phyloP scores from a whole-genome alignment of 1,140 invertebrate genomes.

The Heliconius nattereri region DNA sequence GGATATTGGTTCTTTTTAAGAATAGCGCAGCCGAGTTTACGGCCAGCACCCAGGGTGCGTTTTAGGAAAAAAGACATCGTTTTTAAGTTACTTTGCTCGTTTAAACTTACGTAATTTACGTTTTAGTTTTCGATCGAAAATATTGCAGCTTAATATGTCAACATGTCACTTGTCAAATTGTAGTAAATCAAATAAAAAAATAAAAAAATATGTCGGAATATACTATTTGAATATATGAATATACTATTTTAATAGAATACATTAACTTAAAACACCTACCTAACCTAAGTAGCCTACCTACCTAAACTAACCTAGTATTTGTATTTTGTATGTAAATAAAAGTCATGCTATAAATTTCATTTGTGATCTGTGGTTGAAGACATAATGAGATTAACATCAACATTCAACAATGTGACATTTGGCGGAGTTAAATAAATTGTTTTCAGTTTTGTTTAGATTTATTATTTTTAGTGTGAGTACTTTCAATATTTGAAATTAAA shows the following conservation, averaged over 20 bases:
- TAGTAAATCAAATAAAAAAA: no score
- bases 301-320: no score
- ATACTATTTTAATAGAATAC: no score
- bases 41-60: slow-evolving; percentile 58
- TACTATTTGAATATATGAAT: no score
- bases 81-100: slow-evolving; percentile 37
- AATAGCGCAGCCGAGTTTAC: slow-evolving; percentile 51
- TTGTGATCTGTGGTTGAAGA: background rate
- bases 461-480: background rate
- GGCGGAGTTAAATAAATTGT: background rate
- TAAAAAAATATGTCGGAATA: no score
- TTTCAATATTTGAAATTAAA: background rate
- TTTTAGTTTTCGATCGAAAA: slow-evolving; percentile 18
- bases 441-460: slow-evolving; percentile 6
- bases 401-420: slow-evolving; percentile 3
- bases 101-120: slow-evolving; percentile 72
- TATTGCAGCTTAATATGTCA: background rate
- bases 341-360: background rate
- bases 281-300: no score
- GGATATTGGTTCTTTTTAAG: slow-evolving; percentile 53
- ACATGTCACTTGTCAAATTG: slow-evolving; percentile 13
- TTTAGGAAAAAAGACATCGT: slow-evolving; percentile 70
- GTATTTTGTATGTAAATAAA: no score
- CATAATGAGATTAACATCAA: background rate
- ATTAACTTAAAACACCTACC: no score